Conservation (phyloP, 2,113 vertebrate genomes). For the Esox niger region DNA sequence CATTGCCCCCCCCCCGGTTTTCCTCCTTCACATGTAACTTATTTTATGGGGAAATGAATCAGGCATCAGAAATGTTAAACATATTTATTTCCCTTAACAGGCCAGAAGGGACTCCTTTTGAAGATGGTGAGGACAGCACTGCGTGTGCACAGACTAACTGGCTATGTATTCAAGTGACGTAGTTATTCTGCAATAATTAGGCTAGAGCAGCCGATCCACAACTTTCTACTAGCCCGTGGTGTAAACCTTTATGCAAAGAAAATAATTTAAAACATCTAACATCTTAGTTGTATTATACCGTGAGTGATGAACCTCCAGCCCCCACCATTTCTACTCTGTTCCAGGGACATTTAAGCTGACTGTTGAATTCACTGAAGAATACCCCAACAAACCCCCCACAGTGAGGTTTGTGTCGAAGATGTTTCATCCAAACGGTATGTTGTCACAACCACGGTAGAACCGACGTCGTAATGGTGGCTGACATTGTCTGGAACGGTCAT, state of each 20-base stretch:
- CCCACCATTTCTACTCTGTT: conserved; percentile 40
- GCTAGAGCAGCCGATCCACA: background rate
- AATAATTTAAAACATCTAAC: no score
- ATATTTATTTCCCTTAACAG: conserved; percentile 67
- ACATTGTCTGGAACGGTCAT: background rate
- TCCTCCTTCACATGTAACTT: no score
- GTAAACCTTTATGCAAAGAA: no score
- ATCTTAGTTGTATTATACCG: no score
- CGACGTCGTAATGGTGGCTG: background rate
- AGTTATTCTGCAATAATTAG: background rate
- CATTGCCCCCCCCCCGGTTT: no score
- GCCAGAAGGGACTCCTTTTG: conserved; percentile 97
- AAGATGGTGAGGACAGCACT: conserved; percentile 72
- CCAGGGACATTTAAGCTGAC: conserved; percentile 98
- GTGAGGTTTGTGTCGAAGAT: conserved; percentile 99
- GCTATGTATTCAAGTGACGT: no score
- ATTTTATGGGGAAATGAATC: no score
- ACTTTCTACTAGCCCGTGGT: background rate
- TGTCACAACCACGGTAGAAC: background rate
- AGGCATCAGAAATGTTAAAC: no score
- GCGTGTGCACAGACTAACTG: no score
- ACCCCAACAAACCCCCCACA: conserved; percentile 97
- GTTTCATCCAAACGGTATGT: conserved; percentile 98
- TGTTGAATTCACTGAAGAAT: conserved; percentile 99
- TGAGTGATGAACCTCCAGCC: conserved; percentile 4